Percentiles rank a stretch among this genome's conserved stretches.
Evolutionary conservation across 1,140 invertebrate genomes (phyloP).

Genomic region (Kradibia gibbosae): DNA sequence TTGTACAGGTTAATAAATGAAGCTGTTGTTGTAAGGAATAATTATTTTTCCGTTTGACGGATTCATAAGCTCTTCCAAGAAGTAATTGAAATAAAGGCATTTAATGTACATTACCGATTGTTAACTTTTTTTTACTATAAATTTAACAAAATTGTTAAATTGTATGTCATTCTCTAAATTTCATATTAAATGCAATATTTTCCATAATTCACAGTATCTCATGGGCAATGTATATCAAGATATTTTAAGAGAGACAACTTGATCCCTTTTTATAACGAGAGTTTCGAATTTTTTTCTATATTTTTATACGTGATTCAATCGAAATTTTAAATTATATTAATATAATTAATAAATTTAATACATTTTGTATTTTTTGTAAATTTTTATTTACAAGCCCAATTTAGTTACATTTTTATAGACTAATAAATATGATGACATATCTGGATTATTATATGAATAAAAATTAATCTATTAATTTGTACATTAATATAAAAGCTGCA

Average conservation of each 20-base stretch:
- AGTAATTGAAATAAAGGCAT: background rate
- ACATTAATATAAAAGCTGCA: background rate
- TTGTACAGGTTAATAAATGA: background rate
- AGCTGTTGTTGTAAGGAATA: background rate
- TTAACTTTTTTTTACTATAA: too few relatives aligned
- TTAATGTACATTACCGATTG: background rate
- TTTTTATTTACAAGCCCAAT: background rate
- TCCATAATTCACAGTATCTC: background rate
- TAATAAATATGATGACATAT: background rate
- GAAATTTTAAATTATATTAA: too few relatives aligned
- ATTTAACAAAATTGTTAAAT: too few relatives aligned
- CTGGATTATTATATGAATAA: background rate
- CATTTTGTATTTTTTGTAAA: too few relatives aligned
- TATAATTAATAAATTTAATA: too few relatives aligned
- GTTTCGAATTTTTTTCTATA: background rate
- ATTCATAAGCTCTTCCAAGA: background rate
- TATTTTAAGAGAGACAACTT: background rate
- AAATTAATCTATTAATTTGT: background rate
- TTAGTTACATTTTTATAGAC: background rate
- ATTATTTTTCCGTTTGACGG: background rate
- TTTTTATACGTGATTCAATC: too few relatives aligned
- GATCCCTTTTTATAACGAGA: background rate
- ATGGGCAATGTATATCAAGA: background rate
- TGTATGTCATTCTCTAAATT: too few relatives aligned
- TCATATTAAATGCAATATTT: background rate